Evolutionary conservation across 2,113 vertebrate species (phyloP).

Genomic region (Actenoides hombroni): DNA sequence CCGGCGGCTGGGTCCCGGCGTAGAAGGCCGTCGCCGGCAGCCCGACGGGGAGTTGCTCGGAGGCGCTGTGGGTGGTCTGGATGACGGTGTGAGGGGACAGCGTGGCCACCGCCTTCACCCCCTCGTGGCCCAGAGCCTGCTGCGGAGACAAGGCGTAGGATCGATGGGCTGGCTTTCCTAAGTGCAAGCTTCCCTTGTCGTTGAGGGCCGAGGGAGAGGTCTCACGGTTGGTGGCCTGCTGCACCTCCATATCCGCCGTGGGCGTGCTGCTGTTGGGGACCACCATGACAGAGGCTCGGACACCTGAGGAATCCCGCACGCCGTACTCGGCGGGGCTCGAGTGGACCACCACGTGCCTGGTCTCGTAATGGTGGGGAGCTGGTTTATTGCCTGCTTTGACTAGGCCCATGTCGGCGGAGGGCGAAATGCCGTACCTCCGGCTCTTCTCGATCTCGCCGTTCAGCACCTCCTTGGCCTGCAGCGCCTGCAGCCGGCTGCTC

Average conservation of each 20-base stretch:
- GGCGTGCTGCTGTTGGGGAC: slow-evolving; percentile 89
- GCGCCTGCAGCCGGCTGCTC: slow-evolving; percentile 76
- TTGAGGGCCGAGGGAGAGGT: slow-evolving; percentile 80
- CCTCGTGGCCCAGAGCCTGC: slow-evolving; percentile 82
- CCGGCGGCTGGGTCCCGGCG: slow-evolving; percentile 84
- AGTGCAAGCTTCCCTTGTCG: slow-evolving; percentile 81
- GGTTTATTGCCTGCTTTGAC: slow-evolving; percentile 80
- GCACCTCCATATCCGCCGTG: slow-evolving; percentile 77
- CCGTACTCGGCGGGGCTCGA: slow-evolving; percentile 82
- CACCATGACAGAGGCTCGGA: slow-evolving; percentile 90
- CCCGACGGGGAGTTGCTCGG: slow-evolving; percentile 87
- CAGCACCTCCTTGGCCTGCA: slow-evolving; percentile 85
- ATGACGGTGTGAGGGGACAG: slow-evolving; percentile 92
- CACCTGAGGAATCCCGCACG: slow-evolving; percentile 80
- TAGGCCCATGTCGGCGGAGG: slow-evolving; percentile 72
- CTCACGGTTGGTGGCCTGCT: slow-evolving; percentile 75
- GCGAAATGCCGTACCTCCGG: slow-evolving; percentile 74
- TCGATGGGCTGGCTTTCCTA: slow-evolving; percentile 85
- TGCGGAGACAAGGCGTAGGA: slow-evolving; percentile 82
- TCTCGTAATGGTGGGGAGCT: slow-evolving; percentile 85
- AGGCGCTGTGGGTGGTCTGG: slow-evolving; percentile 89
- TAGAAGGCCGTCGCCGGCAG: slow-evolving; percentile 87
- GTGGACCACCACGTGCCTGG: slow-evolving; percentile 86
- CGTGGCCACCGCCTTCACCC: slow-evolving; percentile 81
- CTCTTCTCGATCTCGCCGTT: slow-evolving; percentile 92